These are phyloP conservation scores for Ophioderma brevispina DNA, from an alignment of 35 echinoderm and acorn worm genomes.

Conservation along the genomic window DNA sequence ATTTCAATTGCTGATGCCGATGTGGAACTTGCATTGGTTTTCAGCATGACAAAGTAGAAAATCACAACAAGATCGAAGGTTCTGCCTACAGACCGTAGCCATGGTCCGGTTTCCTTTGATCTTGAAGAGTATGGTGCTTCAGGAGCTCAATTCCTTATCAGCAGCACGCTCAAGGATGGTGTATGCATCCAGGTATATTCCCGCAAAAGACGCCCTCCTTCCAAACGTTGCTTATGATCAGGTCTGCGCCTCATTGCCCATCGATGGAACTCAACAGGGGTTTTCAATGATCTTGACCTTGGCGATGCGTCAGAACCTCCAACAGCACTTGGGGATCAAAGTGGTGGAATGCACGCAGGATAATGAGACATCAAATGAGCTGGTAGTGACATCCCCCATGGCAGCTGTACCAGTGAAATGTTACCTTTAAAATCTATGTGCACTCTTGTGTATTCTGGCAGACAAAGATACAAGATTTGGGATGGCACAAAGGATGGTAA, in stretches of 20 bases:
- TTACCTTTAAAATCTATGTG: not conserved
- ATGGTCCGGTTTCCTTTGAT: not conserved
- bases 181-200: not conserved
- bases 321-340: not conserved
- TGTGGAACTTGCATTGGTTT: not conserved
- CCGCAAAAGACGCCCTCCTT: not conserved
- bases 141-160: not conserved
- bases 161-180: not conserved
- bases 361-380: not conserved
- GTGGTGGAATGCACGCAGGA: not conserved
- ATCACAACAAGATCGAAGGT: not conserved
- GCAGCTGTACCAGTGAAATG: not conserved
- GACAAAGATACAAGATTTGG: not conserved
- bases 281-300: not conserved
- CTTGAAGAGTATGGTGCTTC: not conserved
- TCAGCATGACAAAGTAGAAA: not conserved
- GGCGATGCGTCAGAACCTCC: not conserved
- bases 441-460: not conserved
- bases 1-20: not conserved
- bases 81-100: not conserved
- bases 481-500: not conserved
- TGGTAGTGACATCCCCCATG: not conserved
- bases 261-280: not conserved
- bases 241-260: not conserved
- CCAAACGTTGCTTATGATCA: not conserved